Conservation (phyloP, 2,113 vertebrate genomes). For the Sporophila hypoxantha region DNA sequence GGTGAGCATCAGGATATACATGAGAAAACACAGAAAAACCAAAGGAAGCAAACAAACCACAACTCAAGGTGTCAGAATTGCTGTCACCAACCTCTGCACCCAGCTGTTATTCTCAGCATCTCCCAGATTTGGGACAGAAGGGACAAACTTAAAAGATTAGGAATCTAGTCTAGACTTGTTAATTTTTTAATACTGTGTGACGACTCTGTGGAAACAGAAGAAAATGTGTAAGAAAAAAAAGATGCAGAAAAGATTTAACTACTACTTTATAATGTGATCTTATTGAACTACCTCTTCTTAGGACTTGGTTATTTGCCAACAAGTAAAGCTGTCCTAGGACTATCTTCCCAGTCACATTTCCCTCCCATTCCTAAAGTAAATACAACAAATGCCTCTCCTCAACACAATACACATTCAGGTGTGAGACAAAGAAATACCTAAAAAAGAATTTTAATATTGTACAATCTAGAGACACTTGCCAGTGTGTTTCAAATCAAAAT, state of each 20-base stretch:
- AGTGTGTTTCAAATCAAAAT: background rate
- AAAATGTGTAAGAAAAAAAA: background rate
- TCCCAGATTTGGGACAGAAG: background rate
- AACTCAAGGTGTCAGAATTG: background rate
- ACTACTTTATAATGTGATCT: background rate
- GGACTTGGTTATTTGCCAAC: background rate
- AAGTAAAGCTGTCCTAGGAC: background rate
- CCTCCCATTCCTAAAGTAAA: background rate
- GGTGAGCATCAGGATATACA: background rate
- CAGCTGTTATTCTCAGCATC: background rate
- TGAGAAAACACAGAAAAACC: background rate
- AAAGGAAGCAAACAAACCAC: background rate
- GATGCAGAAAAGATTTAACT: background rate
- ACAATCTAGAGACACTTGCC: background rate
- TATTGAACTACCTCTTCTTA: background rate
- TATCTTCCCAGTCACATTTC: background rate
- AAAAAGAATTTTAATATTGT: background rate
- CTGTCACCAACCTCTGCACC: background rate
- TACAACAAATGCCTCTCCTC: background rate
- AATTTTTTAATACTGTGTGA: background rate
- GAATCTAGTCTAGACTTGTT: background rate
- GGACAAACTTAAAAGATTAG: background rate
- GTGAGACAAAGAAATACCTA: background rate
- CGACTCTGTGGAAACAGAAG: background rate
- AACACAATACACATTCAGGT: background rate